Evolutionary conservation across 2,888 invertebrate species (phyloP).

Genomic region (Ernsta delagoae): DNA sequence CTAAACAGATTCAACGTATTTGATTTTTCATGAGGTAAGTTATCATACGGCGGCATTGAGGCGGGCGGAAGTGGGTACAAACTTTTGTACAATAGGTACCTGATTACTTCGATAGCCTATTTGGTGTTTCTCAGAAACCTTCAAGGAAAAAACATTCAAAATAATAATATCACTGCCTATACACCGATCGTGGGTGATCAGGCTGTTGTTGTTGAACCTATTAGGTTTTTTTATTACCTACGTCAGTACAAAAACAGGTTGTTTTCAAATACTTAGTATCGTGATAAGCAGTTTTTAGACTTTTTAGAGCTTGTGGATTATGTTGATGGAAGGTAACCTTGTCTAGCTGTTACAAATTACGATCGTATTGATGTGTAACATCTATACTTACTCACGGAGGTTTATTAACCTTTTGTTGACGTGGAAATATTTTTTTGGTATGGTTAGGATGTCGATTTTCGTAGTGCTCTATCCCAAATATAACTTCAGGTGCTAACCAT

Average conservation of each 20-base stretch:
- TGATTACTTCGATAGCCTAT: neutral
- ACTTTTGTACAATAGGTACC: neutral
- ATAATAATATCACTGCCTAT: neutral
- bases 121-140: neutral
- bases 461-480: no score
- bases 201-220: conserved; percentile 1
- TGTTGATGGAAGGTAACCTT: neutral
- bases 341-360: neutral
- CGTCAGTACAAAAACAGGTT: conserved; percentile 1
- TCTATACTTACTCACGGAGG: no score
- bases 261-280: conserved; percentile 2
- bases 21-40: neutral
- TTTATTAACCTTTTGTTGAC: no score
- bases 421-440: no score
- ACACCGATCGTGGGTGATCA: neutral
- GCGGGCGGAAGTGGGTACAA: neutral
- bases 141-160: conserved; percentile 7
- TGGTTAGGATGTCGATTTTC: no score
- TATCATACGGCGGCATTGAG: neutral
- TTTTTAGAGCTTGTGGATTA: neutral
- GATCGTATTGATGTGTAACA: no score
- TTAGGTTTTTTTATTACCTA: conserved; percentile 1
- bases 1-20: neutral
- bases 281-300: neutral
- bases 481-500: no score